Percentiles rank a stretch among this genome's conserved stretches.
Evolutionary conservation across 2,888 invertebrate genomes (phyloP).

Genomic region (Leptinotarsa haldemani): DNA sequence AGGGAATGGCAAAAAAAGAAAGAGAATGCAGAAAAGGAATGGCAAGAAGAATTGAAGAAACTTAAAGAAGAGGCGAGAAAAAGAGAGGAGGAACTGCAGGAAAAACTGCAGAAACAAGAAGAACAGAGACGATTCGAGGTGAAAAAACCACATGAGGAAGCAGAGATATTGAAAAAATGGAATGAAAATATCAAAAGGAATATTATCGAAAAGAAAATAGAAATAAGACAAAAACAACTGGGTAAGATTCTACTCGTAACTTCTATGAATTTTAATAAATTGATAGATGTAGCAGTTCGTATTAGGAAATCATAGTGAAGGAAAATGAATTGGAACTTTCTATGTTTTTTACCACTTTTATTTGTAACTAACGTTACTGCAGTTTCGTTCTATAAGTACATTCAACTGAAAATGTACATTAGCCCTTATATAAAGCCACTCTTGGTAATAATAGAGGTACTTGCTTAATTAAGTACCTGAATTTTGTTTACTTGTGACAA

Average conservation of each 20-base stretch:
- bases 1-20: not conserved
- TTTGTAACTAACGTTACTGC: too few species aligned
- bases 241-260: not conserved
- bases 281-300: too few species aligned
- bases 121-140: not conserved
- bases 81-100: not conserved
- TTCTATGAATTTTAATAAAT: too few species aligned
- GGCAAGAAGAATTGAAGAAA: not conserved
- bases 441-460: too few species aligned
- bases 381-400: too few species aligned
- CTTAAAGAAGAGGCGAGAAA: not conserved
- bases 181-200: not conserved
- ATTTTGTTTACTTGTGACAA: too few species aligned
- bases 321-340: too few species aligned
- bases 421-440: too few species aligned
- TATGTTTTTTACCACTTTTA: too few species aligned
- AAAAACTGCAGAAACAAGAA: not conserved
- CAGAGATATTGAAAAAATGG: not conserved
- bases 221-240: conserved; percentile 16
- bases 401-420: too few species aligned
- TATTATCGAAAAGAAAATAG: not conserved
- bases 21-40: not conserved
- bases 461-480: too few species aligned
- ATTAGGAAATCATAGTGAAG: too few species aligned
- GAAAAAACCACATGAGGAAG: not conserved